phyloP scores from a whole-genome alignment of 2,888 invertebrate species.

The Platypus cylindrus region DNA sequence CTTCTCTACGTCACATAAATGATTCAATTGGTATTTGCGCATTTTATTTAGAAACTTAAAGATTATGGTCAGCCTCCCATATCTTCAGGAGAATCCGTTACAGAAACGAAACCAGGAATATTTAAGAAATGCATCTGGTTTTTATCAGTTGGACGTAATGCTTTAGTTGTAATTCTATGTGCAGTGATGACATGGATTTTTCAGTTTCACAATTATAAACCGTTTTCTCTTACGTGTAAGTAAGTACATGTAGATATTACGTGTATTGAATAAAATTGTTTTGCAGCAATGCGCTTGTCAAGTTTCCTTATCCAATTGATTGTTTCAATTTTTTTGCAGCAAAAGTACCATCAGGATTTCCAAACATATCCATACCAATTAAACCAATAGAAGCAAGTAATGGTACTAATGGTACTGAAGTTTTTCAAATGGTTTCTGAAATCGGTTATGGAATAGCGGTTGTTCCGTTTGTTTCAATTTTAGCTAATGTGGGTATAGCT shows the following conservation, averaged over 20 bases:
- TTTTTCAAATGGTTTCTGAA: conserved; percentile 44
- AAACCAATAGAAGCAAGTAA: conserved; percentile 33
- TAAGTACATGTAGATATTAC: conserved; percentile 1
- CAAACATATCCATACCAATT: conserved; percentile 40
- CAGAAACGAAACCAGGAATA: conserved; percentile 30
- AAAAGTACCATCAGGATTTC: conserved; percentile 48
- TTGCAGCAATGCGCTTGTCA: background rate
- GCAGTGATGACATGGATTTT: conserved; percentile 45
- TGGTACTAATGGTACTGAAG: conserved; percentile 18
- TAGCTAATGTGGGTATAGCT: conserved; percentile 73
- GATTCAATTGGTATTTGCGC: no score
- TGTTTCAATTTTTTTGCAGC: conserved; percentile 32
- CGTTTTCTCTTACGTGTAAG: conserved; percentile 49
- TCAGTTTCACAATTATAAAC: conserved; percentile 35
- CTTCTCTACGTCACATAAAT: no score
- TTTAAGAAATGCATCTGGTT: conserved; percentile 46
- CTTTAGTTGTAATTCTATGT: conserved; percentile 52
- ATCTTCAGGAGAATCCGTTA: conserved; percentile 23
- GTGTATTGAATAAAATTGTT: background rate
- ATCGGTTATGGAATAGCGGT: conserved; percentile 56
- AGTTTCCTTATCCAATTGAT: background rate
- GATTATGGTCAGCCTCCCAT: conserved; percentile 32
- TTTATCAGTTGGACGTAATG: conserved; percentile 54
- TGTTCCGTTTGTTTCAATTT: conserved; percentile 60
- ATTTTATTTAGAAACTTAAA: conserved; percentile 43